Evolutionary conservation across 2,113 vertebrate species (phyloP), one percentile per base, ranked within the genome.

Genomic region (Asarcornis scutulata): DNA sequence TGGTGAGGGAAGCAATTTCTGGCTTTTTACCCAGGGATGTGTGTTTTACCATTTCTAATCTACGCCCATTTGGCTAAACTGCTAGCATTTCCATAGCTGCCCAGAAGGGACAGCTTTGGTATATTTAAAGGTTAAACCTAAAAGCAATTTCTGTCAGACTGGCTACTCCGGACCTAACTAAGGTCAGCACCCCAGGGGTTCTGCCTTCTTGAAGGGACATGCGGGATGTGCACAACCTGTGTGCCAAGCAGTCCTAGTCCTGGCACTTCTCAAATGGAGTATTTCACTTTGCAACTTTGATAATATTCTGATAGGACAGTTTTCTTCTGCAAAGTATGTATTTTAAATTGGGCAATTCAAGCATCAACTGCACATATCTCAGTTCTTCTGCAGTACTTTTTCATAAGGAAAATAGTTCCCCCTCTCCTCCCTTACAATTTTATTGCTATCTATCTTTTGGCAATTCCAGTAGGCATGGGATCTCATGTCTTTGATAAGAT

Each of bases 121-220:
- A 27, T 69, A 58, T 62, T 91, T 85, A 92, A 36, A 77, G 91
- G 71, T 67, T 92, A 44, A 92, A 95, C 72, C 42, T 32, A 60
- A 80, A 52, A 86, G 58, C 42, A n/a, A 31, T 92, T 91, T 72
- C 52, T 84, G 42, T 52, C 22, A 46, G 13, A 29, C 16, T 29
- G 72, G 77, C 44, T 74, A 34, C 36, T 78, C 72, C 26, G 64
- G 55, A 17, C 72, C 1, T 3, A 68, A 60, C 64, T 82, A 80
- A 68, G 81, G 73, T 64, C 83, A 95, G 66, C 26, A 13, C 69
- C 82, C 64, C 34, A 34, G 38, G 23, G 58, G 34, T 55, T 91
- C 8, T 20, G 11, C 2, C 53, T 82, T 68, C 18, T 6, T 79
- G 62, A 91, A 79, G 16, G 53, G 23, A 78, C 62, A 44, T 66